Evolutionary conservation across 2,797 vertebrate genomes (phyloP).

Genomic region (Masticophis lateralis): DNA sequence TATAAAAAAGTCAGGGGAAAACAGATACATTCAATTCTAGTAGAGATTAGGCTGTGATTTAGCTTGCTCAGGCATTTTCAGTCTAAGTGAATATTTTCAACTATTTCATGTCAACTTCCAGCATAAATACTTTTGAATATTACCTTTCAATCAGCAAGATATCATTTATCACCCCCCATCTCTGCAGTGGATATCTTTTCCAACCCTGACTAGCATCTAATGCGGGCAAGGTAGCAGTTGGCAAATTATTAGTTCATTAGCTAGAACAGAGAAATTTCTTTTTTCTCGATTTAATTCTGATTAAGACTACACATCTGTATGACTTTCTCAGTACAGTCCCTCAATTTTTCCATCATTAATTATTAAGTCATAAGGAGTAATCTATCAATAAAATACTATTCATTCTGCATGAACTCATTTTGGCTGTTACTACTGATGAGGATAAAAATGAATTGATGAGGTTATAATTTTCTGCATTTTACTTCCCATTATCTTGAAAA

Average conservation of each 20-base stretch:
- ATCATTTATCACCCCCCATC: neutral
- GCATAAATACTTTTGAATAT: neutral
- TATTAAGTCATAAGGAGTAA: neutral
- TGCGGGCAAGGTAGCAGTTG: neutral
- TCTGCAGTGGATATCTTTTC: neutral
- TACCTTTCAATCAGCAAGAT: neutral
- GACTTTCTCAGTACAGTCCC: neutral
- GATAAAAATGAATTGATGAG: neutral
- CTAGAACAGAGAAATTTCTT: neutral
- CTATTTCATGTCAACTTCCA: conserved; percentile 5
- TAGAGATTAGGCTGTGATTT: conserved; percentile 7
- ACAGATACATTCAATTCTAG: conserved; percentile 36
- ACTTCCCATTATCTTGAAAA: neutral
- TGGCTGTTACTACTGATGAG: neutral
- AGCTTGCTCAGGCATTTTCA: conserved; percentile 23
- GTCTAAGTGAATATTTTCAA: conserved; percentile 48
- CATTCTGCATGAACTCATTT: neutral
- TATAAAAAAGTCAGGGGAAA: conserved; percentile 42
- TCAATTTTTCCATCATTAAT: neutral
- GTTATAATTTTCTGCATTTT: neutral
- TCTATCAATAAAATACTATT: neutral
- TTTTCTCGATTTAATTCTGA: neutral
- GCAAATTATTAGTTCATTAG: neutral
- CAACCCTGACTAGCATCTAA: neutral
- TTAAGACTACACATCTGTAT: neutral